Evolutionary conservation across 2,888 invertebrate species (phyloP), one percentile per base, ranked within the genome.

Genomic region (Lydus trimaculatus): DNA sequence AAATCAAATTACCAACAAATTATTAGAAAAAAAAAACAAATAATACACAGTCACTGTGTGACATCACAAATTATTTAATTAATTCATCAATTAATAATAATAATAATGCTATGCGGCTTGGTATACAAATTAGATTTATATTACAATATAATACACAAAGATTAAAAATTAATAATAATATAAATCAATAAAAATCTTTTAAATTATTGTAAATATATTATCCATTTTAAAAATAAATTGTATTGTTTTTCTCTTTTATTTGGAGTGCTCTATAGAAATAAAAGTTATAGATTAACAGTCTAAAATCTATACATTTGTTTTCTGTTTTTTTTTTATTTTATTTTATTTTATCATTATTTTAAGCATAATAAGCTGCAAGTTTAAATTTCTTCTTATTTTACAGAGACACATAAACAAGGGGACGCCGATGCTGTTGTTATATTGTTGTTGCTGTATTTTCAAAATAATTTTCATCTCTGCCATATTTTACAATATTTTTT

Each of bases 61-160:
- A 77, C 78, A 79, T 78, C 78, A 80, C 78, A 81, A 79, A 78
- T 78, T 76, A 80, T 80, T 83, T 82, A 82, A 48, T 48, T 48
- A 20, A 48, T 48, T 17, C 2, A 43, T 43, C 8, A 43, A 48
- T 20, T 48, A 48, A 48, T 48, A 48, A 48, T 48, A 48, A 48
- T 48, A 48, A 48, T 48, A 48, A 82, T 83, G 82, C 81, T 80
- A 81, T 81, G 79, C 79, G 79, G 80, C 81, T 80, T 82, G 81
- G 81, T 84, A 81, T 84, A 83, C 81, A 84, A 84, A 84, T 83
- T 78, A 83, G 79, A 79, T 73, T 80, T 80, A 80, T 82, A 80
- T 80, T 83, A 84, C 83, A 84, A 80, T 83, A 84, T 83, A 80
- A 79, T 82, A 83, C 83, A 82, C 74, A 78, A 78, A 76, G 75